Evolutionary conservation across 2,113 vertebrate species (phyloP).

Genomic region (Pseudonaja textilis): DNA sequence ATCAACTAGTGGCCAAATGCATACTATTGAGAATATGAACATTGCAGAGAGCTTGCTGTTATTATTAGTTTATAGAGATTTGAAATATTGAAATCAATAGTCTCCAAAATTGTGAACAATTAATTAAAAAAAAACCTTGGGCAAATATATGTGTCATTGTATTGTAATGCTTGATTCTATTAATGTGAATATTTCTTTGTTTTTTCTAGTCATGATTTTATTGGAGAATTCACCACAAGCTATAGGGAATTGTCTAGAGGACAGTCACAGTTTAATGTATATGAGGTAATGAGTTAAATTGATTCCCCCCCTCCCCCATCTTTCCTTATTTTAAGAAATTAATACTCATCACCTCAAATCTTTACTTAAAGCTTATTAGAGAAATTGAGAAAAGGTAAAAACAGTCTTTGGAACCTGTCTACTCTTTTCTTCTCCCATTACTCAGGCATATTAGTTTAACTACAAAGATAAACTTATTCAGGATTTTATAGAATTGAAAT

Average conservation of each 20-base stretch:
- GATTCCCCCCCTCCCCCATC: background rate
- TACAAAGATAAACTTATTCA: background rate
- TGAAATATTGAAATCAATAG: background rate
- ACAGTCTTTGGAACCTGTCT: background rate
- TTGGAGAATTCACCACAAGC: slow-evolving; percentile 97
- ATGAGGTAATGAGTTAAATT: slow-evolving; percentile 80
- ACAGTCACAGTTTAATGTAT: slow-evolving; percentile 95
- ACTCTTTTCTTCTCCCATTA: background rate
- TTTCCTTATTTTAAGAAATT: background rate
- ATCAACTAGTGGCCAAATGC: background rate
- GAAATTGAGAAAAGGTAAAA: background rate
- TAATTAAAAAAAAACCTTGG: background rate
- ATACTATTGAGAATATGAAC: background rate
- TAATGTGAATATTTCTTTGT: slow-evolving; percentile 30
- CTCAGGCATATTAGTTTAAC: background rate
- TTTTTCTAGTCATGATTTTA: slow-evolving; percentile 89
- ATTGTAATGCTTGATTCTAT: background rate
- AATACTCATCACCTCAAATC: background rate
- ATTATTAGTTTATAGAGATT: background rate
- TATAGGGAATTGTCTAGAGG: slow-evolving; percentile 94
- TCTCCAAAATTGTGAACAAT: background rate
- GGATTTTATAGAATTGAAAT: background rate
- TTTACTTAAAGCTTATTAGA: background rate
- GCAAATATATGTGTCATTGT: background rate
- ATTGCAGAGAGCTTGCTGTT: background rate